phyloP scores from a whole-genome alignment of 1,140 invertebrate genomes.

The Neoseiulus cucumeris region DNA sequence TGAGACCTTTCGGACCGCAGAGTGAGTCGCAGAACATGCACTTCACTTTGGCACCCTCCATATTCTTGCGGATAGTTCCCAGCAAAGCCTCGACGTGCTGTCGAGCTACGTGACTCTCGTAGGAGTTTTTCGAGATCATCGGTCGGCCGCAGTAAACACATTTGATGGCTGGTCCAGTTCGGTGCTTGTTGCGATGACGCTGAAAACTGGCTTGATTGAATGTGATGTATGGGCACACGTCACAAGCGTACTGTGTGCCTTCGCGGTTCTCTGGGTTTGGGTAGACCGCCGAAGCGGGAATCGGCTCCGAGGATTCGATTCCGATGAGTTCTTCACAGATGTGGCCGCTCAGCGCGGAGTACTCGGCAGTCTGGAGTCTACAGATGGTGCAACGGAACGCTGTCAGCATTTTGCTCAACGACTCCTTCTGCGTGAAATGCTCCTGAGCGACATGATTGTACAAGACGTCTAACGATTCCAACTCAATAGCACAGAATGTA shows the following conservation, averaged over 20 bases:
- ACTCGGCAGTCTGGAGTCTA: neutral
- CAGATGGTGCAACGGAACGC: neutral
- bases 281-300: neutral
- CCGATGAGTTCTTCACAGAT: neutral
- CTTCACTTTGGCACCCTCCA: neutral
- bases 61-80: neutral
- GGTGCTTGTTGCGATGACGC: slow-evolving; percentile 7
- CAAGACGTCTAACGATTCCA: neutral
- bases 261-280: neutral
- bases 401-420: neutral
- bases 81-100: slow-evolving; percentile 6
- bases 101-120: slow-evolving; percentile 3
- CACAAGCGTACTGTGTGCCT: neutral
- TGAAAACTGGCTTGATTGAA: neutral
- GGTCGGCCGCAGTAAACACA: slow-evolving; percentile 9
- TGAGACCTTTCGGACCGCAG: neutral
- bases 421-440: neutral
- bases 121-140: slow-evolving; percentile 4
- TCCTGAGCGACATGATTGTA: neutral
- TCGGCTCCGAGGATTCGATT: neutral
- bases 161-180: neutral
- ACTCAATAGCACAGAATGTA: neutral
- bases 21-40: slow-evolving; percentile 3
- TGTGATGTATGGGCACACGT: neutral
- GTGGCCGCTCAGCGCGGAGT: neutral